These are phyloP conservation scores for Ophion ventricosus DNA, from an alignment of 2,888 invertebrate species.

Conservation along the genomic window DNA sequence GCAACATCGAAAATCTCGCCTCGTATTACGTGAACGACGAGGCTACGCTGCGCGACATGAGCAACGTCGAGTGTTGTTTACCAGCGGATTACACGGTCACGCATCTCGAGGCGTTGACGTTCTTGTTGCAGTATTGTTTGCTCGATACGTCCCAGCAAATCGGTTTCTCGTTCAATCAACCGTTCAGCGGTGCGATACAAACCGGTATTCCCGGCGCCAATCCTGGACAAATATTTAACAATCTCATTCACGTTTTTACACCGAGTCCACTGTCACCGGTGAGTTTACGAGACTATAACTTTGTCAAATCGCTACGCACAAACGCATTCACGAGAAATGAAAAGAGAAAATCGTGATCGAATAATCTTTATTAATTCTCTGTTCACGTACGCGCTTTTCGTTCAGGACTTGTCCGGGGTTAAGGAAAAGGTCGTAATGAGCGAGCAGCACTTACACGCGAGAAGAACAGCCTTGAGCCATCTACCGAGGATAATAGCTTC, in stretches of 20 bases:
- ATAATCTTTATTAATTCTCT: too few species aligned
- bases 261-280: conserved; percentile 85
- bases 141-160: conserved; percentile 87
- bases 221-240: conserved; percentile 90
- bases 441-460: conserved; percentile 86
- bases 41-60: conserved; percentile 74
- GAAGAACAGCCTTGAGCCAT: conserved; percentile 90
- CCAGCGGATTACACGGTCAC: conserved; percentile 92
- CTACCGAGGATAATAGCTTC: conserved; percentile 92
- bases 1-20: conserved; percentile 88
- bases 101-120: conserved; percentile 91
- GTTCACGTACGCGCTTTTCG: neutral
- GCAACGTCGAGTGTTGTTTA: conserved; percentile 83
- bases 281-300: conserved; percentile 59
- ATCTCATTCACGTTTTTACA: conserved; percentile 92
- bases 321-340: neutral
- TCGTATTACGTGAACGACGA: conserved; percentile 80
- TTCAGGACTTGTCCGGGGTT: conserved; percentile 75
- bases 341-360: too few species aligned
- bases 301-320: neutral
- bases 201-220: conserved; percentile 85
- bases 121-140: conserved; percentile 91
- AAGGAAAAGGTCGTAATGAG: conserved; percentile 80
- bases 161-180: conserved; percentile 85
- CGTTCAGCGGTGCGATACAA: conserved; percentile 84